Base-by-base conservation (phyloP, 2,797 vertebrate species). In the Hafferia zeledoni region DNA sequence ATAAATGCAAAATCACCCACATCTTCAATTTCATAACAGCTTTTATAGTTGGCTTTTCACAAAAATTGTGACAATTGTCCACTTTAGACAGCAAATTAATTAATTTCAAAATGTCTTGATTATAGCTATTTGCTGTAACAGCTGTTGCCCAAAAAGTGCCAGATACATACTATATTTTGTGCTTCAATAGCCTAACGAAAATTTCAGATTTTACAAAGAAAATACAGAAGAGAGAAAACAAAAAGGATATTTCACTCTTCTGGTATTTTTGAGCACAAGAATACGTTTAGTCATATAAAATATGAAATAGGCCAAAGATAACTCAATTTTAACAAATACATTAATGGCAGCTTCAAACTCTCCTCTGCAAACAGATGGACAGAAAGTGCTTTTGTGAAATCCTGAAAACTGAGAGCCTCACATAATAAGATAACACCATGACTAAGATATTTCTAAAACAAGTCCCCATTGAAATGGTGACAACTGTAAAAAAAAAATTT, bases 21-120 rank as follows among this genome's bases (percentile, higher is more conserved):
- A 83, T 53, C 74, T 94, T 93, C 63, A 67, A 12, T 77, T 90
- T 93, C 69, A 33, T 83, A 91, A 33, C 68, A 93, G 64, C 37
- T 91, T 95, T 94, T 79, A 19, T 24, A 69, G 37, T 16, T 81
- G 23, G 2, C 25, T 88, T 78, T 88, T 84, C 31, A 82, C 13
- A 82, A 89, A 80, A 39, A 53, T 80, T 43, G 28, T 41, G 39
- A 60, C n/a, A 88, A 55, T 52, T 55, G 60, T 90, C 35, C 27
- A 20, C 17, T 53, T 89, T 7, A 71, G 65, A 82, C 13, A 67
- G 24, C 56, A 95, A 92, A 89, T 50, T 0, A 93, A 85, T 31
- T 80, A 89, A 39, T 80, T 89, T 87, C 44, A 37, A 93, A 85
- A 71, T 25, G 55, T 27, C 16, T 82, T 60, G 30, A 46, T 92